A percentile compares a stretch with the other conserved stretches of the same genome.
These are phyloP conservation scores for Argyra leucocephala DNA, from an alignment of 2,888 invertebrate species.

Conservation along the genomic window DNA sequence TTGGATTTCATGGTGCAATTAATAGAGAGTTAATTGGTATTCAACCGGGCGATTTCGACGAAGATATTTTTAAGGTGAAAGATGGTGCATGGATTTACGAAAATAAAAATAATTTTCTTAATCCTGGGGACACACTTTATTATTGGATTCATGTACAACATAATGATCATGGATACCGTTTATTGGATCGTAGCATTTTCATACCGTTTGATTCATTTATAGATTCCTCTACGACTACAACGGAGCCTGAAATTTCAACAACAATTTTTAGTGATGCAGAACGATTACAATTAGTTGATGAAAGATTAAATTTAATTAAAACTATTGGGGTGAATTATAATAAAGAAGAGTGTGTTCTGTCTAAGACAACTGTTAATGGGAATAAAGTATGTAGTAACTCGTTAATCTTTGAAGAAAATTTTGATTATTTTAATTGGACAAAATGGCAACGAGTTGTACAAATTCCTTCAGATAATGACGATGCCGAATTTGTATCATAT, in stretches of 20 bases:
- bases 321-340: no score
- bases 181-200: not conserved
- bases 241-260: not conserved
- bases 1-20: conserved; percentile 57
- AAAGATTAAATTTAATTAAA: not conserved
- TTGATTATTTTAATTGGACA: conserved; percentile 44
- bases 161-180: not conserved
- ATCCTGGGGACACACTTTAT: conserved; percentile 49
- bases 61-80: conserved; percentile 43
- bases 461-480: conserved; percentile 45
- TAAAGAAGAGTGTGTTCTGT: not conserved
- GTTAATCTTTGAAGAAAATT: conserved; percentile 55
- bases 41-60: conserved; percentile 48
- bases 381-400: conserved; percentile 44
- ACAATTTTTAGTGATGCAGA: not conserved
- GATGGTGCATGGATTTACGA: conserved; percentile 49
- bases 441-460: conserved; percentile 53
- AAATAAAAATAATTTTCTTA: conserved; percentile 43
- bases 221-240: no score
- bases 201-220: not conserved
- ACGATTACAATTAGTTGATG: not conserved
- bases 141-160: conserved; percentile 44
- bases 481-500: conserved; percentile 46
- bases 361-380: conserved; percentile 3
- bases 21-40: conserved; percentile 47